These are phyloP conservation scores for Aythya baeri DNA, from an alignment of 2,113 vertebrate species.

Conservation along the genomic window DNA sequence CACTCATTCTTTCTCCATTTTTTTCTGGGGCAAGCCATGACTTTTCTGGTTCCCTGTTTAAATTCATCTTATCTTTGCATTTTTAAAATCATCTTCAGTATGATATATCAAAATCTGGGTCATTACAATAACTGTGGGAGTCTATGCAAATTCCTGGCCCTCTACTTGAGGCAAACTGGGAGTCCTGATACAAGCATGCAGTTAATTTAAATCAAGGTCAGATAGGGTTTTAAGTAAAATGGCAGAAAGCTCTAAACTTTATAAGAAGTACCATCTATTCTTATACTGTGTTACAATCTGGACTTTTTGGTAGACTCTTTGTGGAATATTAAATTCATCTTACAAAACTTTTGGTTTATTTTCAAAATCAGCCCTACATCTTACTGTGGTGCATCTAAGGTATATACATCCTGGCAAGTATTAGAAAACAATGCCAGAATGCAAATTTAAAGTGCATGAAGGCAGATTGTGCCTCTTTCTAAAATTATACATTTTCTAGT, in stretches of 20 bases:
- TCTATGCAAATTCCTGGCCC: not conserved
- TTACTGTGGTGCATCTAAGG: not conserved
- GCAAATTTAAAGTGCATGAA: not conserved
- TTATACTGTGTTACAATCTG: fast-evolving
- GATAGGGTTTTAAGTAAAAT: fast-evolving
- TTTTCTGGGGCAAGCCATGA: not conserved
- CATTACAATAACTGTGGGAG: not conserved
- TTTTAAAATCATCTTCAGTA: not conserved
- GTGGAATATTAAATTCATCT: not conserved
- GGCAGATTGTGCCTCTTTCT: not conserved
- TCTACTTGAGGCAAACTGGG: not conserved
- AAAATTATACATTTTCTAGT: not conserved
- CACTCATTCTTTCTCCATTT: not conserved
- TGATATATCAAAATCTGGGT: not conserved
- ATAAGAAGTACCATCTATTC: not conserved
- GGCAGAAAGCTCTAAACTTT: not conserved
- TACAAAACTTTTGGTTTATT: not conserved
- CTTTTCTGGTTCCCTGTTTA: not conserved
- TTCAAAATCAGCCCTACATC: not conserved
- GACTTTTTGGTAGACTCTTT: not conserved
- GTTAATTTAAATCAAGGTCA: not conserved
- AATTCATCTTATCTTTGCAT: not conserved
- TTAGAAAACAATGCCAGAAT: not conserved
- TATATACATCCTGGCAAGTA: not conserved
- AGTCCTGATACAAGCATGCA: not conserved